Conservation (phyloP, 2,797 vertebrate genomes). For the Botia almorhae region DNA sequence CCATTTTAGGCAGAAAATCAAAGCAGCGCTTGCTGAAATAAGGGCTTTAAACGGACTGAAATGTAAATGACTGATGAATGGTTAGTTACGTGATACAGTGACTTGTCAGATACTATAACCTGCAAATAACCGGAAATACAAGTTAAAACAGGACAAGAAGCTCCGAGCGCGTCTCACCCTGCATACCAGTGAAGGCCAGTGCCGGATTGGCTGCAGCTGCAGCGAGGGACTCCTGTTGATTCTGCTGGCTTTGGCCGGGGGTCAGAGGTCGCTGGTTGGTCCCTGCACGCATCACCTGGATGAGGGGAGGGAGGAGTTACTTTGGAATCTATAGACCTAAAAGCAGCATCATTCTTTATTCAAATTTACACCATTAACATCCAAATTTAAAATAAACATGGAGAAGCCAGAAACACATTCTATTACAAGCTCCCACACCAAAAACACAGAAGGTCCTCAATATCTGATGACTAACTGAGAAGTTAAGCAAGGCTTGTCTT, state of each 20-base stretch:
- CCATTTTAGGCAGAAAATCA: not conserved
- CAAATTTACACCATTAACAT: not conserved
- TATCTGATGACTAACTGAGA: not conserved
- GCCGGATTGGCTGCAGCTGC: conserved; percentile 89
- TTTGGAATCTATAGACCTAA: not conserved
- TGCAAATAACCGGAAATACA: not conserved
- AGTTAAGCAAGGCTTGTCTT: not conserved
- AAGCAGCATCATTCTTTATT: not conserved
- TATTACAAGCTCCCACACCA: not conserved
- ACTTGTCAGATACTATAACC: not conserved
- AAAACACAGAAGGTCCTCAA: not conserved
- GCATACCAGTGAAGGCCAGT: conserved; percentile 93
- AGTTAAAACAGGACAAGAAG: not conserved
- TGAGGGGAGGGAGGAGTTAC: conserved; percentile 1
- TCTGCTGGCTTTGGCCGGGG: conserved; percentile 92
- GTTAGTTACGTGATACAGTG: not conserved
- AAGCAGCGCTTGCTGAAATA: not conserved
- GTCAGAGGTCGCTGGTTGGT: conserved; percentile 93
- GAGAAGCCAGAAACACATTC: not conserved
- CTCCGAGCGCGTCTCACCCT: conserved; percentile 76
- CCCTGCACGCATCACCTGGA: conserved; percentile 93
- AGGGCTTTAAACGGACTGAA: no score
- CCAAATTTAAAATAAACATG: not conserved
- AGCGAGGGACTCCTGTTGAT: conserved; percentile 94
- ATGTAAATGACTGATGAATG: not conserved